A percentile compares a stretch with the other conserved stretches of the same genome.
phyloP scores from a whole-genome alignment of 2,113 vertebrate species.

The Psilopsiagon aurifrons region DNA sequence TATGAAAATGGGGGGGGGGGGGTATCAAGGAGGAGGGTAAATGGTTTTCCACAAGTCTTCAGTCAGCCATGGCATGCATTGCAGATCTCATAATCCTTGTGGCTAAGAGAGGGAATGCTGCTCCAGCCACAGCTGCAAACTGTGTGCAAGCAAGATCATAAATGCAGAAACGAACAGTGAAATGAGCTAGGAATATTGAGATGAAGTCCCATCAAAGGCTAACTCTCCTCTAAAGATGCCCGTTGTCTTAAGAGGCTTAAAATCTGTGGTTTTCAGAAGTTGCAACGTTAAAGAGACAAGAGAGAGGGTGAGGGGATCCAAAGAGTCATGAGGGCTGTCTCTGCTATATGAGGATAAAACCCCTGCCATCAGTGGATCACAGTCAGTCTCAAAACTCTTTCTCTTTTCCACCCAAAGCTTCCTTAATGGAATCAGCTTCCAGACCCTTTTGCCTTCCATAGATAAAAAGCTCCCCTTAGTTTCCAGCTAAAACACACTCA shows the following conservation, averaged over 20 bases:
- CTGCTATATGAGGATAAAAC: not conserved
- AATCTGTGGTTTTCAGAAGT: not conserved
- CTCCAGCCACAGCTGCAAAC: not conserved
- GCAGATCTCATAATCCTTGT: not conserved
- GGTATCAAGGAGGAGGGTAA: not conserved
- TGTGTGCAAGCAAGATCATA: not conserved
- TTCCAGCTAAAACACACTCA: not conserved
- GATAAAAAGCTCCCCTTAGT: not conserved
- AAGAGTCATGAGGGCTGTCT: not conserved
- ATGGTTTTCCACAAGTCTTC: not conserved
- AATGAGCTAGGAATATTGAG: not conserved
- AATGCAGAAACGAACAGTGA: not conserved
- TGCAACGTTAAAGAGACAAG: not conserved
- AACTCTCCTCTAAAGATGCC: not conserved
- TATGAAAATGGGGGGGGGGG: not conserved
- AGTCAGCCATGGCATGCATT: not conserved
- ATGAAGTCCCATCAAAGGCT: not conserved
- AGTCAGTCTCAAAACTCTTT: not conserved
- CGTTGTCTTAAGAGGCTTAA: not conserved
- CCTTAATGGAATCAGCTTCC: not conserved
- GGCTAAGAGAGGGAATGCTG: not conserved
- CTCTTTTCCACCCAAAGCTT: not conserved
- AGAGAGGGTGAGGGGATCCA: not conserved
- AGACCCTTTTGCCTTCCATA: not conserved
- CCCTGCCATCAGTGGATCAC: fast-evolving